These are phyloP conservation scores for Misgurnus mizolepis DNA, from an alignment of 2,113 vertebrate species.

Conservation along the genomic window DNA sequence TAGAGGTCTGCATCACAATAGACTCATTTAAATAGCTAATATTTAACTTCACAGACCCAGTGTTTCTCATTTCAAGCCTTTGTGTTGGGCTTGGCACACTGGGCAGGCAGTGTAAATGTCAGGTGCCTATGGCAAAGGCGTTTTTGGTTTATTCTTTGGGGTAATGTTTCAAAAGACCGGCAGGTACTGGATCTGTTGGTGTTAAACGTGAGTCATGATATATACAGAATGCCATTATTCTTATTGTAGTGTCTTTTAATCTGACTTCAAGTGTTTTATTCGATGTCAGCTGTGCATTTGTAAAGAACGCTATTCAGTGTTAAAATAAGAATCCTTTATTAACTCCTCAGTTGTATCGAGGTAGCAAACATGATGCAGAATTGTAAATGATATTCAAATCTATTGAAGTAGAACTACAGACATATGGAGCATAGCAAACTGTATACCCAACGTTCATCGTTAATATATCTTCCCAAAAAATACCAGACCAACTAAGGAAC, in stretches of 20 bases:
- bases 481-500: neutral
- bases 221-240: neutral
- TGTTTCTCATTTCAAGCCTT: slow-evolving; percentile 21
- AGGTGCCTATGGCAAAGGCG: slow-evolving; percentile 10
- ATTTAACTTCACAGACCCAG: slow-evolving; percentile 21
- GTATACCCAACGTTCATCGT: neutral
- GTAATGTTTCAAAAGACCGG: slow-evolving; percentile 7
- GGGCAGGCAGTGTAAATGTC: neutral
- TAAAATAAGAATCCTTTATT: no score
- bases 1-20: slow-evolving; percentile 16
- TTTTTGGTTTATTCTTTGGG: slow-evolving; percentile 4
- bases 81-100: slow-evolving; percentile 30
- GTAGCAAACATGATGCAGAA: neutral
- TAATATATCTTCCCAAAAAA: neutral
- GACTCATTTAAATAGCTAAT: slow-evolving; percentile 44
- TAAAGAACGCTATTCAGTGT: neutral
- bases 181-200: neutral
- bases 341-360: neutral
- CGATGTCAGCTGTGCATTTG: neutral
- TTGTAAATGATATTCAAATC: neutral
- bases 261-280: neutral
- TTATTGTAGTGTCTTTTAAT: neutral
- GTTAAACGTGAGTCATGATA: neutral
- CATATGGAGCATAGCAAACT: neutral
- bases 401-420: neutral